Percentiles rank a stretch among this genome's conserved stretches.
Evolutionary conservation across 2,113 vertebrate genomes (phyloP).

Genomic region (Prietella phreatophila): DNA sequence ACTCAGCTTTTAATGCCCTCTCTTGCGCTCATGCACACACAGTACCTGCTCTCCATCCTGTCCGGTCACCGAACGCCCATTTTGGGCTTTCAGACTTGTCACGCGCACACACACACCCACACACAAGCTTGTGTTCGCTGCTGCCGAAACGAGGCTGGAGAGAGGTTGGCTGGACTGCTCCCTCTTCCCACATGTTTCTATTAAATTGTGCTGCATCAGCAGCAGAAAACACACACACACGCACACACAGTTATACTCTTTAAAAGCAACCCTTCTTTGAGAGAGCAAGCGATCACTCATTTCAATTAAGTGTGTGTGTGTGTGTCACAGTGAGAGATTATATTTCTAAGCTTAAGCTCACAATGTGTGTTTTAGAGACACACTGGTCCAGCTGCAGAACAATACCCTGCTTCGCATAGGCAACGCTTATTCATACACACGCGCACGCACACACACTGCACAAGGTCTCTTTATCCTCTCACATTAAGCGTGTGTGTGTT

Average conservation of each 20-base stretch:
- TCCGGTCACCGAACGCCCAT: constrained; percentile 37
- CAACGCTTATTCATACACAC: constrained; percentile 40
- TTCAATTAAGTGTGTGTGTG: not conserved
- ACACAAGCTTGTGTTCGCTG: not conserved
- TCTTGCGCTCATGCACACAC: not conserved
- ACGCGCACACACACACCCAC: constrained; percentile 1
- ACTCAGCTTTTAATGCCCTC: not conserved
- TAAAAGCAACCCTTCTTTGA: not conserved
- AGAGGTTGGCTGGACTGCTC: constrained; percentile 8
- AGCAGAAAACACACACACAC: constrained; percentile 19
- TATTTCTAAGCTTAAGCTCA: constrained; percentile 2
- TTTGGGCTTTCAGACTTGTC: constrained; percentile 8
- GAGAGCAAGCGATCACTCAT: not conserved
- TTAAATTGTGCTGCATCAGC: constrained; percentile 38
- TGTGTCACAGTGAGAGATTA: not conserved
- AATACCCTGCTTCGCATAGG: constrained; percentile 49
- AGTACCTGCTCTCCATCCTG: constrained; percentile 57
- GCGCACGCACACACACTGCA: constrained; percentile 18
- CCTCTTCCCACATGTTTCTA: constrained; percentile 36
- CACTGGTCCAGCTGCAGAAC: constrained; percentile 52
- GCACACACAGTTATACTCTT: not conserved
- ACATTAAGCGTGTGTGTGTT: constrained; percentile 36
- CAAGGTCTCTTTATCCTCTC: constrained; percentile 54
- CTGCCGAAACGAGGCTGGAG: constrained; percentile 10
- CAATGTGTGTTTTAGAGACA: constrained; percentile 4